Percentiles rank a stretch among this genome's conserved stretches.
phyloP scores from a whole-genome alignment of 1,140 invertebrate genomes.

The Proctacanthus coquilletti region DNA sequence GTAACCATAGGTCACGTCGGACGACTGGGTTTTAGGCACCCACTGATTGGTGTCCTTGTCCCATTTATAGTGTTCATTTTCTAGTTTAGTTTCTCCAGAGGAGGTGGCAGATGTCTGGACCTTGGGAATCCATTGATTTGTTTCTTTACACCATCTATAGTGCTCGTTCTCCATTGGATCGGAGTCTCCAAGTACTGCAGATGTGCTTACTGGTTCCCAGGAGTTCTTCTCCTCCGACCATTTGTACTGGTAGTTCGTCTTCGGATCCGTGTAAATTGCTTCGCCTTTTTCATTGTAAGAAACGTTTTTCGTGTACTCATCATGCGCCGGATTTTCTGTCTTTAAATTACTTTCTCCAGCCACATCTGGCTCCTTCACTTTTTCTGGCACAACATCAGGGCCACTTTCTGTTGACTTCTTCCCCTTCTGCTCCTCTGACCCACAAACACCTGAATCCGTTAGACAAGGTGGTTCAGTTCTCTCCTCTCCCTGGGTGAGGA shows the following conservation, averaged over 20 bases:
- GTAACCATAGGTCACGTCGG: conserved; percentile 44
- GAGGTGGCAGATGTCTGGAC: conserved; percentile 6
- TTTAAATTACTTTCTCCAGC: background rate
- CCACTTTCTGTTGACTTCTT: too few species aligned
- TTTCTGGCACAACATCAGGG: too few species aligned
- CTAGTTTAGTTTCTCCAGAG: conserved; percentile 9
- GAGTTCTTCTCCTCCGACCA: conserved; percentile 44
- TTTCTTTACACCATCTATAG: conserved; percentile 48
- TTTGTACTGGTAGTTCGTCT: conserved; percentile 45
- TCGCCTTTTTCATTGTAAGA: conserved; percentile 45
- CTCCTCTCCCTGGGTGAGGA: background rate
- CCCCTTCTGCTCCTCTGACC: too few species aligned
- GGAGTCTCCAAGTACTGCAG: conserved; percentile 22
- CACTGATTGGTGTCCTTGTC: conserved; percentile 25
- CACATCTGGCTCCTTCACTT: background rate
- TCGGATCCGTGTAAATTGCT: conserved; percentile 59
- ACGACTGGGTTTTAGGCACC: conserved; percentile 17
- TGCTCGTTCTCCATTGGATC: conserved; percentile 48
- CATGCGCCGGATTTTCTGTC: conserved; percentile 7
- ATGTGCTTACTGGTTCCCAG: conserved; percentile 31
- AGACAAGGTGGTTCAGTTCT: too few species aligned
- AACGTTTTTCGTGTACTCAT: conserved; percentile 36
- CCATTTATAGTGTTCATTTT: conserved; percentile 29
- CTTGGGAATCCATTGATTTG: conserved; percentile 45
- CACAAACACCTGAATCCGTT: too few species aligned